Evolutionary conservation across 53 echinoderm and acorn worm species (phyloP), one percentile per base, ranked within the genome.

Genomic region (Paracentrotus lividus): DNA sequence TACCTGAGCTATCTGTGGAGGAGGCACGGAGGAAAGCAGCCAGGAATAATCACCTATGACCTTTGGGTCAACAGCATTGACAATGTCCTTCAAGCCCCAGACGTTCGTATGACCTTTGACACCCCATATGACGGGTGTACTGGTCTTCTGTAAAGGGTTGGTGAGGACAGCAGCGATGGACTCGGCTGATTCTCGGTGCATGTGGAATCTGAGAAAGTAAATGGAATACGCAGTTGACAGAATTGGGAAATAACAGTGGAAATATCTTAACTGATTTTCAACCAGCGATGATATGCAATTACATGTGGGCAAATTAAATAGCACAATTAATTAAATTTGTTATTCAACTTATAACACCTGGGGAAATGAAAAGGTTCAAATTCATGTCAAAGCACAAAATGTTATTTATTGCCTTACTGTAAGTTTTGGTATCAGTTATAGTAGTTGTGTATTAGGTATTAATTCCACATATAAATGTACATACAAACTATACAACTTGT

Each of bases 71-170:
- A 97, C 93, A 0, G 94, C 94, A 31, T 94, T 85, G 56, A 97
- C 93, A 66, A 97, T 94, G 43, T 89, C 88, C 93, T 96, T 96
- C n/a, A 97, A 93, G 0, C 98, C 98, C 98, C 98, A 98, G 45
- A 96, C 96, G 91, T 94, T 93, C 42, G 92, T 93, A 54, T 93
- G 86, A 60, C 95, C 95, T 91, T 94, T 93, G 91, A 97, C 85
- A 42, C 98, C 97, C 49, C 93, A 96, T 45, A 98, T 94, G 26
- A 93, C 90, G 26, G 95, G 94, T 38, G 93, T 94, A 31, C 93
- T 96, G 16, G 98, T 97, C 60, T 89, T 92, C 56, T 95, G 91
- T 15, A 95, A 47, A 27, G 90, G 87, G 93, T 93, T 97, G 36
- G 93, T 94, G 24, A 98, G 95, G n/a, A 90, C 59, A 36, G 94